phyloP scores from a whole-genome alignment of 2,113 vertebrate genomes.

The Picathartes gymnocephalus region DNA sequence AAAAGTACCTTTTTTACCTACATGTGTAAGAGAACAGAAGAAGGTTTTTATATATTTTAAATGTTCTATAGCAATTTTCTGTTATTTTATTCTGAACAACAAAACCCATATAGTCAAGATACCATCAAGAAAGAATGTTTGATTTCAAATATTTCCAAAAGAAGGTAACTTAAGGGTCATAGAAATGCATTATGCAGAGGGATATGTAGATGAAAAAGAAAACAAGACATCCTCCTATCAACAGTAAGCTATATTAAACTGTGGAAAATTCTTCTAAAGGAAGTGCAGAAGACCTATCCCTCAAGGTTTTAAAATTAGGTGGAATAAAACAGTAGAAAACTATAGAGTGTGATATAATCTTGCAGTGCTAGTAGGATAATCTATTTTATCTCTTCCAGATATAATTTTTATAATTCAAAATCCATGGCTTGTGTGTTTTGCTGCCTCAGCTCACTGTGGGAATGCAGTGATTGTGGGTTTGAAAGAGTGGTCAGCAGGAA shows the following conservation, averaged over 20 bases:
- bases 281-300: background rate
- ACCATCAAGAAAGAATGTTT: background rate
- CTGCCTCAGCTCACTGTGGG: slow-evolving; percentile 9
- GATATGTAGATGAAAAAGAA: background rate
- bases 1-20: background rate
- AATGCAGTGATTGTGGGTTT: background rate
- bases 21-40: background rate
- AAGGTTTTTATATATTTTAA: background rate
- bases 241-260: background rate
- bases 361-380: background rate
- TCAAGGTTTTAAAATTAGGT: background rate
- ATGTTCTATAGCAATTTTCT: background rate
- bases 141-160: background rate
- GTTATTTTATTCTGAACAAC: background rate
- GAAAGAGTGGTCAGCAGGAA: slow-evolving; percentile 43
- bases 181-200: background rate
- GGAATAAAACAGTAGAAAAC: background rate
- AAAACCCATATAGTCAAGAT: background rate
- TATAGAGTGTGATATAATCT: background rate
- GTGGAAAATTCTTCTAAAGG: background rate
- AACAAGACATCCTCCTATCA: background rate
- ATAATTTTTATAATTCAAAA: slow-evolving; percentile 44
- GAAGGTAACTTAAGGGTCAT: background rate
- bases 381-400: slow-evolving; percentile 17
- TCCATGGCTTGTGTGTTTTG: background rate